phyloP scores from a whole-genome alignment of 2,113 vertebrate species.

The Cichladusa arquata region DNA sequence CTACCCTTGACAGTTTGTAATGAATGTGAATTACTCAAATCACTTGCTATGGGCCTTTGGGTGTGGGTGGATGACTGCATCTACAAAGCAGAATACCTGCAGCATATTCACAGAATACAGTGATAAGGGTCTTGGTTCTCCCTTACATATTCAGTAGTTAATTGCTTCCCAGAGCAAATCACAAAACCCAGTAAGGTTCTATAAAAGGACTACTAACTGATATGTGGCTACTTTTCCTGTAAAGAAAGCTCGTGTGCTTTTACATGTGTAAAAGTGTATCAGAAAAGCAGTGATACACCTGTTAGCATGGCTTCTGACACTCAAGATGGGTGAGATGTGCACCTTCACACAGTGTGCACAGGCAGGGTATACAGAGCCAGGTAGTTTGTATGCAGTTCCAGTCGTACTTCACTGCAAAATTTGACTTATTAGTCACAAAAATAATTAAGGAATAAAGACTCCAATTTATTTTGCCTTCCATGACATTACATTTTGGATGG shows the following conservation, averaged over 20 bases:
- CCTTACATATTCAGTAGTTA: neutral
- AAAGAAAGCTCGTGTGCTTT: neutral
- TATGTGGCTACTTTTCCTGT: neutral
- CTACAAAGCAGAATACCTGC: neutral
- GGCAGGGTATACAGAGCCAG: neutral
- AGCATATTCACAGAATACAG: neutral
- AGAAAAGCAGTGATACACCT: neutral
- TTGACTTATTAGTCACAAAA: neutral
- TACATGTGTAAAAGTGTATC: neutral
- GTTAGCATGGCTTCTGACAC: neutral
- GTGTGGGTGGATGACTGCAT: neutral
- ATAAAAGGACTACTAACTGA: neutral
- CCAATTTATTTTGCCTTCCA: neutral
- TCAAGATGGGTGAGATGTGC: neutral
- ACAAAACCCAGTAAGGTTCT: neutral
- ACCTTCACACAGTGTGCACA: neutral
- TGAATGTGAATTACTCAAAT: constrained; percentile 18
- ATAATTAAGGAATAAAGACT: neutral
- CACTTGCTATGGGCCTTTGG: constrained; percentile 7
- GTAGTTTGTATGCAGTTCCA: neutral
- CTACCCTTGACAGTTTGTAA: neutral
- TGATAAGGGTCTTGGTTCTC: neutral
- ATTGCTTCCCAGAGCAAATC: neutral
- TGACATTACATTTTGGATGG: neutral
- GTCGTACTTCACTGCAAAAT: neutral